Evolutionary conservation across 2,888 invertebrate species (phyloP).

Genomic region (Geotrupes spiniger): DNA sequence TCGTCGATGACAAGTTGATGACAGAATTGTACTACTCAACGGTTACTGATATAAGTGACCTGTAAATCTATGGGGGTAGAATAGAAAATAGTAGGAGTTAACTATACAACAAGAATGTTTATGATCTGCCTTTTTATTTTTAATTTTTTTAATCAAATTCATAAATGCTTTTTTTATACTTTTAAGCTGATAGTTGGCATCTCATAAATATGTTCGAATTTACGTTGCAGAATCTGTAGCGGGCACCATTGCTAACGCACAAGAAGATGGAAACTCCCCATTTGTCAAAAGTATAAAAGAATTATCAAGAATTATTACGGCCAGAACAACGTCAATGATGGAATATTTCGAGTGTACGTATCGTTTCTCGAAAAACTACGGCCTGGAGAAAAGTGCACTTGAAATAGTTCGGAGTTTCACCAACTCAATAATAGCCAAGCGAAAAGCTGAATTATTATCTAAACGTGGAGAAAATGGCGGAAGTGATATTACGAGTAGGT

Average conservation of each 20-base stretch:
- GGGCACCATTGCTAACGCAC: conserved; percentile 73
- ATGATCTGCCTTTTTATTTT: no score
- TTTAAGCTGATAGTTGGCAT: no score
- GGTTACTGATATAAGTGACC: no score
- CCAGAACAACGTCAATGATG: conserved; percentile 46
- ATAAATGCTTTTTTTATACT: no score
- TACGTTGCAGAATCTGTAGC: conserved; percentile 73
- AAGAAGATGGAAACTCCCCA: conserved; percentile 62
- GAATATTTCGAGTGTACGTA: conserved; percentile 52
- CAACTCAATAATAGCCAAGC: conserved; percentile 55
- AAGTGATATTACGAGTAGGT: conserved; percentile 3
- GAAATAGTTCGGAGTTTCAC: conserved; percentile 54
- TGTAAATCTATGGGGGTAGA: no score
- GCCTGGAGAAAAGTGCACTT: conserved; percentile 52
- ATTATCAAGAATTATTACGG: conserved; percentile 34
- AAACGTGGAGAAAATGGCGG: conserved; percentile 4
- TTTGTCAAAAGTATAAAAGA: conserved; percentile 71
- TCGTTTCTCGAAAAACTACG: conserved; percentile 58
- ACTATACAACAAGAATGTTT: no score
- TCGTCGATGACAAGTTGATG: no score
- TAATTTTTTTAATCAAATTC: no score
- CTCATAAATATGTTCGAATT: no score
- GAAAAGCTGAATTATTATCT: conserved; percentile 43
- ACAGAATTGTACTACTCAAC: no score
- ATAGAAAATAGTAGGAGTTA: no score